phyloP scores from a whole-genome alignment of 2,113 vertebrate genomes.

The Grammatotria lemairii region DNA sequence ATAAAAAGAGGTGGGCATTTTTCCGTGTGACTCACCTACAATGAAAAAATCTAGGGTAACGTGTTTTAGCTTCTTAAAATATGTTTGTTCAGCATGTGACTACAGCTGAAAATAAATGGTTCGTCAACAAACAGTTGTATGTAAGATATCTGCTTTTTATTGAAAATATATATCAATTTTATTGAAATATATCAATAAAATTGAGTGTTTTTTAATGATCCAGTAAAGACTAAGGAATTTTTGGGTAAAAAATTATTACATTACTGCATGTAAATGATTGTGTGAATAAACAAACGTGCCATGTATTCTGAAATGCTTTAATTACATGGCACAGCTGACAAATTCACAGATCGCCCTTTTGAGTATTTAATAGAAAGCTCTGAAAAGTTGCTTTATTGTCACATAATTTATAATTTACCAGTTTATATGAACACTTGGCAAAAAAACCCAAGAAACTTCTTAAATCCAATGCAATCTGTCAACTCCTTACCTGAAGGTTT shows the following conservation, averaged over 20 bases:
- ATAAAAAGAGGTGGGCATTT: not conserved
- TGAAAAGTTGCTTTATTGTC: not conserved
- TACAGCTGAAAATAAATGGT: not conserved
- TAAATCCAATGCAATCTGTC: not conserved
- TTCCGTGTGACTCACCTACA: fast-evolving
- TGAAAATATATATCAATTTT: not conserved
- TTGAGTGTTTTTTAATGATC: fast-evolving
- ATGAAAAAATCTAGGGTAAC: not conserved
- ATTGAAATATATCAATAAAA: not conserved
- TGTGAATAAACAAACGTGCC: not conserved
- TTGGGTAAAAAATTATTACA: fast-evolving
- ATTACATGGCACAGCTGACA: not conserved
- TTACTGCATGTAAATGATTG: not conserved
- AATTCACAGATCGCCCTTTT: fast-evolving
- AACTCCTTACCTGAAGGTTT: not conserved
- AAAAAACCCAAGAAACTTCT: not conserved
- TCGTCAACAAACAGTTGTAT: not conserved
- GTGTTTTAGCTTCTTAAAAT: not conserved
- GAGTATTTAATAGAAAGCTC: not conserved
- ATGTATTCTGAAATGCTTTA: not conserved
- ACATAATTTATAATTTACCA: not conserved
- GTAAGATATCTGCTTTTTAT: not conserved
- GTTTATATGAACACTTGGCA: not conserved
- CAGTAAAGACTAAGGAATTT: not conserved
- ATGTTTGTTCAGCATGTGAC: fast-evolving